Base-by-base conservation (phyloP, 2,888 invertebrate genomes). In the Ischnura elegans region DNA sequence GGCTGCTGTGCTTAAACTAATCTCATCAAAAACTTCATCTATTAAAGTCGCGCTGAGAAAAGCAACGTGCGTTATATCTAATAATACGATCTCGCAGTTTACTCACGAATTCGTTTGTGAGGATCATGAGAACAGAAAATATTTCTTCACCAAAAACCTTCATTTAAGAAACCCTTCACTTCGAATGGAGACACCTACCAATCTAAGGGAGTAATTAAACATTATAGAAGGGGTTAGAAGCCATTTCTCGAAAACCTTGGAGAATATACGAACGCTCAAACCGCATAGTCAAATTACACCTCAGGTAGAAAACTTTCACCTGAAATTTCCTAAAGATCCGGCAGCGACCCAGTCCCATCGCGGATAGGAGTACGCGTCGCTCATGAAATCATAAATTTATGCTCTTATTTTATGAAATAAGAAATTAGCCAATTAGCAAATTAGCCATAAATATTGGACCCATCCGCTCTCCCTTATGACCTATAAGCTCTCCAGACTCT, bases 401-500 rank as follows among this genome's bases (percentile, higher is more conserved):
- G 76, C 13, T 36, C 76, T 76, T 25, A 76, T 16, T 36, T 76
- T 1, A 1, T 51, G 51, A 36, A 36, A 76, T 13, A n/a, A 76
- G 36, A 76, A 36, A 76, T 36, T 76, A 13, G 25, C 76, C n/a
- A n/a, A n/a, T n/a, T n/a, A 16, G 76, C 36, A 36, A 76, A 76
- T 76, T 76, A 76, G 76, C 76, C 29, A 36, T 76, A 76, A 76
- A 76, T 76, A 76, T 13, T 36, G 76, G 16, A 76, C 36, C 76
- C 76, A 76, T 36, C 76, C 76, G 76, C 76, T 76, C 76, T 76
- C 36, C 76, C 76, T 76, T 76, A 36, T 76, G 76, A 36, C 76
- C 76, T 76, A 76, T 76, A 76, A 76, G 29, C 76, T 76, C 76
- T 76, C 76, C 76, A 36, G 29, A 36, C 36, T 10, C 36, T 13